Evolutionary conservation across 2,797 vertebrate genomes (phyloP).

Genomic region (Danio albolineatus): DNA sequence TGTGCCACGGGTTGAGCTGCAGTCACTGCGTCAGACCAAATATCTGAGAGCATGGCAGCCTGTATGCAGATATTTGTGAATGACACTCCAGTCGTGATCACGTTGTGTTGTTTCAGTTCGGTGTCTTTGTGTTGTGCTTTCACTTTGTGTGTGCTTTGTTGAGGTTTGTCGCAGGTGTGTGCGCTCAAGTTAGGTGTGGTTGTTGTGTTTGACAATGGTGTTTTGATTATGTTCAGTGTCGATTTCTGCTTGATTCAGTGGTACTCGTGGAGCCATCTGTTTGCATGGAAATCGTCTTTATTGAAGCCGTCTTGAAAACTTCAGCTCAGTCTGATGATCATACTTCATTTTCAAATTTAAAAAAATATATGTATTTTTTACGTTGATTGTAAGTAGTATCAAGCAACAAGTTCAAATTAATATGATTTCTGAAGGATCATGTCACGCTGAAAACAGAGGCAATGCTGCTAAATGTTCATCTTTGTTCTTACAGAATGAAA

Average conservation of each 20-base stretch:
- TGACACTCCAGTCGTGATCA: conserved; percentile 37
- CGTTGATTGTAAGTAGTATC: too few relatives aligned
- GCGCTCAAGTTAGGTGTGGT: conserved; percentile 38
- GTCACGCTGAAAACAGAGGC: neutral
- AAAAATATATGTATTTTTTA: too few relatives aligned
- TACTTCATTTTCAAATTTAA: too few relatives aligned
- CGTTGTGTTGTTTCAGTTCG: conserved; percentile 22
- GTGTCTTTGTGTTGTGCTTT: conserved; percentile 10
- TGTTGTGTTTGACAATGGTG: conserved; percentile 23
- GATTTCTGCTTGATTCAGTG: conserved; percentile 33
- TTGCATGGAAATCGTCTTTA: too few relatives aligned
- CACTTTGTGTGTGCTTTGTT: conserved; percentile 32
- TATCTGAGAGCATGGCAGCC: neutral
- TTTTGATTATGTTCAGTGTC: conserved; percentile 4
- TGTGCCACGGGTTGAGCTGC: conserved; percentile 55
- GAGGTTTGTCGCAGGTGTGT: conserved; percentile 40
- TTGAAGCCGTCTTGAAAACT: neutral
- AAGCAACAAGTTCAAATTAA: neutral
- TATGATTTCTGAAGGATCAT: neutral
- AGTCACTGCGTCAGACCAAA: conserved; percentile 57
- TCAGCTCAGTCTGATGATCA: too few relatives aligned
- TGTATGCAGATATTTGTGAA: conserved; percentile 23
- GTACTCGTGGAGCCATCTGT: conserved; percentile 38
- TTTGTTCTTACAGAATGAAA: neutral
- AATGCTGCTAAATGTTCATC: neutral